phyloP scores from a whole-genome alignment of 2,888 invertebrate species.

The Drosophila crucigera region DNA sequence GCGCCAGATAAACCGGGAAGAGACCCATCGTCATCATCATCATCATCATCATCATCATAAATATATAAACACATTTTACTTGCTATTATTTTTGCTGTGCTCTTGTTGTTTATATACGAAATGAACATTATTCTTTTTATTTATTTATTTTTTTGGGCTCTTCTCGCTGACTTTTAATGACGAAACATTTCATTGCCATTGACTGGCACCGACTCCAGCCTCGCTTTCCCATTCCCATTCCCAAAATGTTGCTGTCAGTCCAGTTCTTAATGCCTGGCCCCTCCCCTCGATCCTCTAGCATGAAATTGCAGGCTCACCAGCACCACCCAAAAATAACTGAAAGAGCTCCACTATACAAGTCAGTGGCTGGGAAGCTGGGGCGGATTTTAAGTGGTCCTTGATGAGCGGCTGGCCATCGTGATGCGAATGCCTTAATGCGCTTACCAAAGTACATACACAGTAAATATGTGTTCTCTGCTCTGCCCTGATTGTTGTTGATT shows the following conservation, averaged over 20 bases:
- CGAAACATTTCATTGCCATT: constrained; percentile 61
- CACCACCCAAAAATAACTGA: constrained; percentile 51
- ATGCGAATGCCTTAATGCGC: constrained; percentile 67
- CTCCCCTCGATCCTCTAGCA: constrained; percentile 12
- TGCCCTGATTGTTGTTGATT: constrained; percentile 8
- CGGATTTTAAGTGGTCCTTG: constrained; percentile 75
- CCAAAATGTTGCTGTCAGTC: constrained; percentile 36
- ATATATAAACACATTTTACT: constrained; percentile 63
- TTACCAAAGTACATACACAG: constrained; percentile 53
- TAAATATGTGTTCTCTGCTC: constrained; percentile 12
- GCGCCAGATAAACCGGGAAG: neutral
- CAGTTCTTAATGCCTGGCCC: constrained; percentile 25
- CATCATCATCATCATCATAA: constrained; percentile 39
- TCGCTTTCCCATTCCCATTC: constrained; percentile 5
- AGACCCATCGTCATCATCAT: constrained; percentile 28
- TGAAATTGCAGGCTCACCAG: constrained; percentile 39
- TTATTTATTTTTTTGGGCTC: constrained; percentile 9
- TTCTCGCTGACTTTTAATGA: constrained; percentile 47
- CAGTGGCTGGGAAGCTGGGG: constrained; percentile 36
- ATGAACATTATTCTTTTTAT: constrained; percentile 37
- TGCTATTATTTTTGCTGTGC: constrained; percentile 48
- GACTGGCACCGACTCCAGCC: constrained; percentile 27
- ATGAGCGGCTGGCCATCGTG: constrained; percentile 67
- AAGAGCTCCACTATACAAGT: constrained; percentile 15
- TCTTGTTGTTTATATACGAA: constrained; percentile 50